A percentile compares a stretch with the other conserved stretches of the same genome.
Conservation (phyloP, 2,888 invertebrate species). For the Tanytarsus gracilentus region DNA sequence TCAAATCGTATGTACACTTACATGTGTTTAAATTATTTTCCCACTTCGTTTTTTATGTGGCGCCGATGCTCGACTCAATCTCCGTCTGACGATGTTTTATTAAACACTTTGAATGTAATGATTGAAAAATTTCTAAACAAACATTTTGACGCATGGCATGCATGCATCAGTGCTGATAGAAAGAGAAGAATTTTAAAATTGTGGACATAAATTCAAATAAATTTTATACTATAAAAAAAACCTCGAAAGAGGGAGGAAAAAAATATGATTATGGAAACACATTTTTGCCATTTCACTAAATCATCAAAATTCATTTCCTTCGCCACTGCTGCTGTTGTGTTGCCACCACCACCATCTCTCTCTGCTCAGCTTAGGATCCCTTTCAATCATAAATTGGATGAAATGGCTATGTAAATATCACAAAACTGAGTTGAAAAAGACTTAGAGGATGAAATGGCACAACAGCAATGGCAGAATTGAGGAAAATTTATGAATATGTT, state of each 20-base stretch:
- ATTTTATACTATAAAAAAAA: not conserved
- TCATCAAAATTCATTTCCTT: slow-evolving; percentile 8
- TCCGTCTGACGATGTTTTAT: not conserved
- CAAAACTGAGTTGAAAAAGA: no score
- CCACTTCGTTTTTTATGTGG: slow-evolving; percentile 22
- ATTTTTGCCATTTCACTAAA: slow-evolving; percentile 18
- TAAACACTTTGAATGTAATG: no score
- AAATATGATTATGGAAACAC: slow-evolving; percentile 3
- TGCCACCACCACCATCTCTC: not conserved
- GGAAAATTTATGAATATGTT: slow-evolving; percentile 9
- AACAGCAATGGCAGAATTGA: not conserved
- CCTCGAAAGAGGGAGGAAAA: not conserved
- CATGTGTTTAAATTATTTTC: slow-evolving; percentile 10
- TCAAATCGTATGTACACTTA: not conserved
- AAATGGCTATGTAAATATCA: slow-evolving; percentile 1
- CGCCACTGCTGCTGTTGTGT: no score
- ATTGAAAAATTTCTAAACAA: no score
- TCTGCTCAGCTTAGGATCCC: slow-evolving; percentile 7
- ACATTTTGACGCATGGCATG: no score
- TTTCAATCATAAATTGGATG: slow-evolving; percentile 16
- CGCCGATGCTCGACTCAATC: slow-evolving; percentile 8
- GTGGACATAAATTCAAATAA: not conserved
- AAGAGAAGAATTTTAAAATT: no score
- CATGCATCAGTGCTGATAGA: not conserved
- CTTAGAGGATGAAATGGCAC: no score